Evolutionary conservation across 2,113 vertebrate species (phyloP).

Genomic region (Genyomyrus donnyi): DNA sequence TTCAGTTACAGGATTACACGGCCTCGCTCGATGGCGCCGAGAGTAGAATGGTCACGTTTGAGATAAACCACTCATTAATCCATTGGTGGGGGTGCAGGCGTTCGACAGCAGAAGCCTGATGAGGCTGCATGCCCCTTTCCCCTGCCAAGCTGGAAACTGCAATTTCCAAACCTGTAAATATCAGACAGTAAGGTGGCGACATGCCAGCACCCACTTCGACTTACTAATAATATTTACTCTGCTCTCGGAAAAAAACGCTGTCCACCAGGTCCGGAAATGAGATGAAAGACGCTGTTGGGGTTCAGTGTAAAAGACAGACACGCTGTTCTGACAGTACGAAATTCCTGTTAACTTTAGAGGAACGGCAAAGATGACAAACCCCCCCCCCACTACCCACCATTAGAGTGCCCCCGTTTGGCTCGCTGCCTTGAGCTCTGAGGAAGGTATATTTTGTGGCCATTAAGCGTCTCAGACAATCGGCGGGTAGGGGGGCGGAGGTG

Average conservation of each 20-base stretch:
- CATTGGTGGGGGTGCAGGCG: not conserved
- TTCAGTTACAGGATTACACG: conserved; percentile 9
- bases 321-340: not conserved
- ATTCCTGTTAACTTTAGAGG: not conserved
- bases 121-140: not conserved
- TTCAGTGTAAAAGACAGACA: not conserved
- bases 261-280: not conserved
- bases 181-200: not conserved
- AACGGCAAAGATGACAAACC: not conserved
- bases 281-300: not conserved
- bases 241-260: not conserved
- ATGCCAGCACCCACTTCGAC: not conserved
- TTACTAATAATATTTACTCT: not conserved
- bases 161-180: not conserved
- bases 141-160: not conserved
- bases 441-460: not conserved
- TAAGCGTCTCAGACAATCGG: not conserved
- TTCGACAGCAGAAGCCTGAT: not conserved
- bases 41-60: not conserved
- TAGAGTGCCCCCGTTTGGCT: not conserved
- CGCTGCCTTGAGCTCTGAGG: not conserved
- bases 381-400: not conserved
- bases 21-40: not conserved
- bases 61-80: not conserved
- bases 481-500: not conserved